Evolutionary conservation across 2,888 invertebrate genomes (phyloP), one percentile per base, ranked within the genome.

Genomic region (Boloria selene): DNA sequence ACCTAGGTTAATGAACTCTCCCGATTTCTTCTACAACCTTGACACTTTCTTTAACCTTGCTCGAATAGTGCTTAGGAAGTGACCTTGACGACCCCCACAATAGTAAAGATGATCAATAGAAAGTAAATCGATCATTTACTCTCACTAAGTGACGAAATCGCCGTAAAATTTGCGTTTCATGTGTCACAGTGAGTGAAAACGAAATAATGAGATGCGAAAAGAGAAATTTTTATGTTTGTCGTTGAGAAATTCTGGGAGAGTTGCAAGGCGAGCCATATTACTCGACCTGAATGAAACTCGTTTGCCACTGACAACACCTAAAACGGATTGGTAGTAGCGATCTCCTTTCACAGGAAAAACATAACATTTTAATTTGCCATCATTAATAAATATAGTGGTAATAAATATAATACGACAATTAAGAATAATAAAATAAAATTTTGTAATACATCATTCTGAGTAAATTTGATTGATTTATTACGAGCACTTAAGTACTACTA

Each of bases 21-120:
- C 84, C 83, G 90, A 90, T 90, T 91, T 89, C 92, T 88, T 88
- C 85, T 83, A 82, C 83, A 92, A 79, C 92, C 92, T 92, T 92
- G 92, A 92, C 90, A 91, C 90, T 90, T 91, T 91, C 90, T 90
- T 82, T 88, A 84, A 87, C 90, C 91, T 90, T 91, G 88, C 81
- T 76, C 68, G 72, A 69, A 66, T 74, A 74, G 74, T 75, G 65
- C 76, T 81, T 80, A 78, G 81, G 77, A 80, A 73, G 63, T 78
- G 87, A 86, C 90, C 91, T 91, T 90, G 87, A 83, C 78, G 73
- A 78, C 80, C 77, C 75, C 72, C 69, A 70, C 66, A 73, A 61
- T 70, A 66, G 78, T 76, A 49, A 53, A 75, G 70, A 80, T 73
- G 73, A 78, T 68, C 67, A 68, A 77, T 86, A 86, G 90, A 91